A percentile compares a stretch with the other conserved stretches of the same genome.
Conservation (phyloP, 2,888 invertebrate genomes). For the Hypomecis atomaria region DNA sequence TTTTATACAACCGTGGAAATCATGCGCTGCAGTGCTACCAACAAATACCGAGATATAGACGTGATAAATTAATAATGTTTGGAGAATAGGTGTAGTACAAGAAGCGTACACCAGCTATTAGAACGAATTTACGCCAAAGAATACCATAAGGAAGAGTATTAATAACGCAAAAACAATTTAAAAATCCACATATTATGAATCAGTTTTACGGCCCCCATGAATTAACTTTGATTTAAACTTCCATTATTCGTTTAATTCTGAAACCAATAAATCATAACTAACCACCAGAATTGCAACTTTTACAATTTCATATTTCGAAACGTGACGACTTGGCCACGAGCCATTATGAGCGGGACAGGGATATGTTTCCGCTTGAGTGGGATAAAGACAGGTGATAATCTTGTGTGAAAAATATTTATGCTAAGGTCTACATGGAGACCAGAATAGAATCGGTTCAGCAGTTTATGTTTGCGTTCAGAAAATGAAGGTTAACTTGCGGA, state of each 20-base stretch:
- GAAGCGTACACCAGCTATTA: too few relatives aligned
- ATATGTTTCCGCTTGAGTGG: constrained; percentile 66
- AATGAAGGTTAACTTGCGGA: constrained; percentile 68
- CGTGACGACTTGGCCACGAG: constrained; percentile 69
- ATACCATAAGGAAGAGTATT: too few relatives aligned
- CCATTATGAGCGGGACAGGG: constrained; percentile 71
- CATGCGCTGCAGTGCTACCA: too few relatives aligned
- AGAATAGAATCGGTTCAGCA: constrained; percentile 58
- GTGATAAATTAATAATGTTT: too few relatives aligned
- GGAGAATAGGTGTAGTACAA: too few relatives aligned
- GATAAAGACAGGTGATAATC: constrained; percentile 77
- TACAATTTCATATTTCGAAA: constrained; percentile 82
- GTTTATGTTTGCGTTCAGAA: constrained; percentile 68
- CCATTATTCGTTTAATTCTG: constrained; percentile 19
- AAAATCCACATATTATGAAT: constrained; percentile 5
- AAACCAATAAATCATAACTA: constrained; percentile 29
- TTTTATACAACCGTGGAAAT: too few relatives aligned
- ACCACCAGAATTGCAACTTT: constrained; percentile 57
- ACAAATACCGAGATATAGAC: too few relatives aligned
- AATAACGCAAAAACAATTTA: neutral
- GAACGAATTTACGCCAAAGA: too few relatives aligned
- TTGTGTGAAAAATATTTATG: constrained; percentile 84
- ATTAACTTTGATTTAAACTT: constrained; percentile 21
- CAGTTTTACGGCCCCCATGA: constrained; percentile 19
- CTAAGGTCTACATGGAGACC: constrained; percentile 75